A percentile compares a stretch with the other conserved stretches of the same genome.
Conservation (phyloP, 2,113 vertebrate genomes). For the Litocranius walleri region DNA sequence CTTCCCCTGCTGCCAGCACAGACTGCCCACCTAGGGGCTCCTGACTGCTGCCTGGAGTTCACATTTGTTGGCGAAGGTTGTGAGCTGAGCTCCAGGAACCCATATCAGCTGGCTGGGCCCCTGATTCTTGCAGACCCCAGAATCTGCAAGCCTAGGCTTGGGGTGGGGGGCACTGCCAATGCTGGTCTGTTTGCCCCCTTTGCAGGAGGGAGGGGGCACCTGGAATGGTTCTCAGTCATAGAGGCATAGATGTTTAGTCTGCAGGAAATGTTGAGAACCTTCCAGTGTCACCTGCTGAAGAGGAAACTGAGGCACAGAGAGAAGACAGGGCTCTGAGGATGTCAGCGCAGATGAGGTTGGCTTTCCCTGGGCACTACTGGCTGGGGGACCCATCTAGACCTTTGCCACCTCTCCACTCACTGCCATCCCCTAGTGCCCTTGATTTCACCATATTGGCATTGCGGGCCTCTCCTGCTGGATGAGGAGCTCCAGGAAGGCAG, state of each 20-base stretch:
- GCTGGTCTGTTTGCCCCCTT: background rate
- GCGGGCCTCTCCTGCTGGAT: background rate
- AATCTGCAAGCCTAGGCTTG: background rate
- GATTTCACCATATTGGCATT: background rate
- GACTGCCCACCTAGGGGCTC: background rate
- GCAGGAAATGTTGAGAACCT: background rate
- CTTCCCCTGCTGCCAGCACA: background rate
- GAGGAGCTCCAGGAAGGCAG: background rate
- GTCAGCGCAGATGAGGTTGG: background rate
- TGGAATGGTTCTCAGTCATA: background rate
- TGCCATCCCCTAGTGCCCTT: background rate
- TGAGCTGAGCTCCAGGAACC: background rate
- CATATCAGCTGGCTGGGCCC: background rate
- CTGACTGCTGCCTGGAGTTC: background rate
- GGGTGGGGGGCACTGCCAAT: fast-evolving
- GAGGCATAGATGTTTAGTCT: background rate
- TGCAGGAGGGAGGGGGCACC: background rate
- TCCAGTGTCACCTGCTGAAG: background rate
- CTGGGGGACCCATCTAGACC: background rate
- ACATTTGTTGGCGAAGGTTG: background rate
- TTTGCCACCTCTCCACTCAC: background rate
- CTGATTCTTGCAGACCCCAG: background rate
- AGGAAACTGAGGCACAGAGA: background rate
- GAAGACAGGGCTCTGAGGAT: background rate
- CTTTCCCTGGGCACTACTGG: background rate